Evolutionary conservation across 2,797 vertebrate species (phyloP).

Genomic region (Sebastes itinus): DNA sequence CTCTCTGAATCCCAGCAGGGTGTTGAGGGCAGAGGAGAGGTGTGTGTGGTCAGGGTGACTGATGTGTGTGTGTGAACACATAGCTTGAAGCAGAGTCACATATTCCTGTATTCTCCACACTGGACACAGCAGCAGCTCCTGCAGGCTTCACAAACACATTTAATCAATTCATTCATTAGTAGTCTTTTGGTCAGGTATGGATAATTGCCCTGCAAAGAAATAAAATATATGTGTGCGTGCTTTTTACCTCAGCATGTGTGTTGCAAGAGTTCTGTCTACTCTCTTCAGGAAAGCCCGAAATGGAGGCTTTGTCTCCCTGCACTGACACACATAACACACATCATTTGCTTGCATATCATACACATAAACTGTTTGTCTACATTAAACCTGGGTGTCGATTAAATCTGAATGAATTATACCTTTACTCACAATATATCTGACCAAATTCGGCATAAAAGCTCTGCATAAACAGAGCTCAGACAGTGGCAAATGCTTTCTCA

Average conservation of each 20-base stretch:
- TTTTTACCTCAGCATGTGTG: conserved; percentile 87
- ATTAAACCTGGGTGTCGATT: background rate
- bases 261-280: conserved; percentile 80
- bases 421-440: background rate
- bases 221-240: background rate
- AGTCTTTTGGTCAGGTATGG: background rate
- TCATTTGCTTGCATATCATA: background rate
- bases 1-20: conserved; percentile 74
- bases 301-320: conserved; percentile 82
- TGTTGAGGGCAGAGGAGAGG: conserved; percentile 76
- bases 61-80: conserved; percentile 81
- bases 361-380: background rate
- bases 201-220: background rate
- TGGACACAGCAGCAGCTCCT: conserved; percentile 87
- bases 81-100: conserved; percentile 81
- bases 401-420: background rate
- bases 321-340: conserved; percentile 72
- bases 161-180: no score
- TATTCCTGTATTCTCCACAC: conserved; percentile 86
- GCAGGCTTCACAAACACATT: conserved; percentile 78
- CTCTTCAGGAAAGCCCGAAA: conserved; percentile 89
- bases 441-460: background rate
- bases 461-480: background rate
- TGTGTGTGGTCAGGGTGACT: conserved; percentile 81
- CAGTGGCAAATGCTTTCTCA: no score